Percentiles rank a stretch among this genome's conserved stretches.
phyloP scores from a whole-genome alignment of 2,113 vertebrate species.

The Tinamus guttatus region DNA sequence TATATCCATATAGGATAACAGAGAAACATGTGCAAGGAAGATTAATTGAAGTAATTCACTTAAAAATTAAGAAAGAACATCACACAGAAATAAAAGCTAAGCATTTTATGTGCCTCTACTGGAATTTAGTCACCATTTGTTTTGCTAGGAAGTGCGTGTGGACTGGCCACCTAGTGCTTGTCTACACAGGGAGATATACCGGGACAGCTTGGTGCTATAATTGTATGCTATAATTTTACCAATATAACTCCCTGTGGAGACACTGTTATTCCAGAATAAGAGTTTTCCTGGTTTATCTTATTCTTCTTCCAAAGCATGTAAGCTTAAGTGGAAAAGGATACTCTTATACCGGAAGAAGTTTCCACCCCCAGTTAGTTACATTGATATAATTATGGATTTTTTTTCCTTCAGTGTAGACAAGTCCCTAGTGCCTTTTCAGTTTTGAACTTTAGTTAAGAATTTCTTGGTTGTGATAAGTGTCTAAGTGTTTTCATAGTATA shows the following conservation, averaged over 20 bases:
- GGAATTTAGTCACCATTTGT: conserved; percentile 18
- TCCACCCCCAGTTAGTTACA: conserved; percentile 13
- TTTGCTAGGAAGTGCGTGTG: conserved; percentile 34
- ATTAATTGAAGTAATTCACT: conserved; percentile 55
- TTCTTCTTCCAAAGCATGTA: not conserved
- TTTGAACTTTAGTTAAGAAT: conserved; percentile 71
- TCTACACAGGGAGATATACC: conserved; percentile 31
- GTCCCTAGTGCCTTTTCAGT: conserved; percentile 38
- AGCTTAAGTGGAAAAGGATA: conserved; percentile 1
- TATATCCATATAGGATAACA: not conserved
- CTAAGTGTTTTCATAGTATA: conserved; percentile 45
- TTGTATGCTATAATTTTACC: conserved; percentile 62
- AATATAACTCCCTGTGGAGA: conserved; percentile 51
- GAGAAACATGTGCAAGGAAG: conserved; percentile 55
- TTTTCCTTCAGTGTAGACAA: conserved; percentile 39
- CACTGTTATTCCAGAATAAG: conserved; percentile 43
- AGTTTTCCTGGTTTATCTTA: conserved; percentile 35
- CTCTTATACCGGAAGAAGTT: conserved; percentile 48
- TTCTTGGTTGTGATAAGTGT: conserved; percentile 60
- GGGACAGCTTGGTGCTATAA: conserved; percentile 38
- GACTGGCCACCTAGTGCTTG: conserved; percentile 38
- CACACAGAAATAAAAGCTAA: conserved; percentile 48
- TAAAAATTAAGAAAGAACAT: conserved; percentile 56
- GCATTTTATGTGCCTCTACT: conserved; percentile 33
- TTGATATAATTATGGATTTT: conserved; percentile 53